Conservation (phyloP, 1,140 invertebrate genomes). For the Bactericera cockerelli region DNA sequence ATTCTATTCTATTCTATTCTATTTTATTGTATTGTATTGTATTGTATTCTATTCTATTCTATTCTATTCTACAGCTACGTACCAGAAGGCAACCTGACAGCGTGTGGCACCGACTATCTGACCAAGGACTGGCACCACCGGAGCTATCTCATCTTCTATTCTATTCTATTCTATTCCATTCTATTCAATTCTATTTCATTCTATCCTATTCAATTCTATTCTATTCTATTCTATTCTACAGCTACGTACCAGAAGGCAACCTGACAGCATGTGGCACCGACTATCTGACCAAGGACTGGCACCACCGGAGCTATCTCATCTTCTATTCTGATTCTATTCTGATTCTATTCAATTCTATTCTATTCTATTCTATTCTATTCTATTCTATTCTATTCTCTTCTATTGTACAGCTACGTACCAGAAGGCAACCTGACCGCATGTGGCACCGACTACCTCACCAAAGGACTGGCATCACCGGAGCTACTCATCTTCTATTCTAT, state of each 20-base stretch:
- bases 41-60: slow-evolving; percentile 54
- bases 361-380: too few relatives aligned
- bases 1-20: slow-evolving; percentile 57
- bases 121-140: slow-evolving; percentile 42
- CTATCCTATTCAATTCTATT: too few relatives aligned
- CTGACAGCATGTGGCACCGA: slow-evolving; percentile 75
- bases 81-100: slow-evolving; percentile 74
- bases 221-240: too few relatives aligned
- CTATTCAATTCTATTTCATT: too few relatives aligned
- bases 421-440: slow-evolving; percentile 76
- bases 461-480: slow-evolving; percentile 44
- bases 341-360: too few relatives aligned
- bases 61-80: slow-evolving; percentile 43
- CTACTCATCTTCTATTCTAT: slow-evolving; percentile 42
- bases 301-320: slow-evolving; percentile 48
- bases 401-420: slow-evolving; percentile 53
- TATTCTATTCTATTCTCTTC: too few relatives aligned
- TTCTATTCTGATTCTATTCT: too few relatives aligned
- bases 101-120: slow-evolving; percentile 71
- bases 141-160: slow-evolving; percentile 55
- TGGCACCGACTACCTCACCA: slow-evolving; percentile 63
- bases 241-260: slow-evolving; percentile 76
- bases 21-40: slow-evolving; percentile 55
- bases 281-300: slow-evolving; percentile 50
- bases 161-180: too few relatives aligned